Percentiles rank a stretch among this genome's conserved stretches.
Evolutionary conservation across 2,888 invertebrate species (phyloP).

Genomic region (Meganola albula): DNA sequence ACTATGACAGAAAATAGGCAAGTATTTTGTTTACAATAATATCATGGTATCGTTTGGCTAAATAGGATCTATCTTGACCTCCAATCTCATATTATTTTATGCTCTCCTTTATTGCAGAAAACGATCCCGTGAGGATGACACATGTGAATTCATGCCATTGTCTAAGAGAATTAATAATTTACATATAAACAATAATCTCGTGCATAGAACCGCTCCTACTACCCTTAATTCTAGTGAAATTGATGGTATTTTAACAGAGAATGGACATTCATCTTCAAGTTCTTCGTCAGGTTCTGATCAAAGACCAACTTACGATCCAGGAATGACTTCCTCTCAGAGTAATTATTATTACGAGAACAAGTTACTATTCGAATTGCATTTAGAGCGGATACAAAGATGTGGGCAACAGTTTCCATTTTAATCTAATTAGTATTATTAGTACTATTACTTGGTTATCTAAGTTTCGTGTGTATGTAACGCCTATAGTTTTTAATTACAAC

Average conservation of each 20-base stretch:
- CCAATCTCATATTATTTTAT: too few relatives aligned
- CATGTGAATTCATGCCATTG: constrained; percentile 89
- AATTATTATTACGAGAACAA: constrained; percentile 93
- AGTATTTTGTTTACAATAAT: constrained; percentile 20
- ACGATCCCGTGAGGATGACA: constrained; percentile 86
- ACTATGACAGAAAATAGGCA: constrained; percentile 73
- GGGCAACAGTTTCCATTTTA: constrained; percentile 70
- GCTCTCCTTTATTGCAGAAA: too few relatives aligned
- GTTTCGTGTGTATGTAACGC: constrained; percentile 45
- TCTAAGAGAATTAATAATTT: constrained; percentile 94
- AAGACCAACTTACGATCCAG: constrained; percentile 83
- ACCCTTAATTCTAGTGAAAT: constrained; percentile 50
- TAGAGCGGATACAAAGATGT: constrained; percentile 86
- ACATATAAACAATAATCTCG: constrained; percentile 82
- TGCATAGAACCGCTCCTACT: constrained; percentile 39
- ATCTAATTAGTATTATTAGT: constrained; percentile 33
- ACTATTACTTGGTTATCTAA: constrained; percentile 34
- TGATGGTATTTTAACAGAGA: constrained; percentile 48
- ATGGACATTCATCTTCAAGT: constrained; percentile 50
- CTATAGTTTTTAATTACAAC: constrained; percentile 34
- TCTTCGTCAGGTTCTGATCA: constrained; percentile 52
- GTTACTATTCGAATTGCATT: constrained; percentile 89
- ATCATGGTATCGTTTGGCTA: background rate
- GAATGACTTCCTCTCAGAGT: constrained; percentile 86
- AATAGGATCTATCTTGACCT: background rate